A percentile compares a stretch with the other conserved stretches of the same genome.
phyloP scores from a whole-genome alignment of 2,113 vertebrate genomes.

The Opisthocomus hoazin region DNA sequence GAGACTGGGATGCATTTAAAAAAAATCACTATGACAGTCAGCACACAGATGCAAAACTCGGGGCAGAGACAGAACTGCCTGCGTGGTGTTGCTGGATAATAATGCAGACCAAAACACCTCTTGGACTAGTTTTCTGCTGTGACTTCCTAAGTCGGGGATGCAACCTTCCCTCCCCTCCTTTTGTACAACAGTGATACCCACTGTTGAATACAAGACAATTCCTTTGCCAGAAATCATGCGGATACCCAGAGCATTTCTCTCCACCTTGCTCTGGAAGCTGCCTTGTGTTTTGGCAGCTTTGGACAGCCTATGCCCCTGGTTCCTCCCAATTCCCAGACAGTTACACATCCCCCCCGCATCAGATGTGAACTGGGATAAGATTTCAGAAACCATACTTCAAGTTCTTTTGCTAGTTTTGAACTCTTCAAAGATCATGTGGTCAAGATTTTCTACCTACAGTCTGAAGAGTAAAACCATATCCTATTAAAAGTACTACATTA shows the following conservation, averaged over 20 bases:
- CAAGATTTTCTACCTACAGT: not conserved
- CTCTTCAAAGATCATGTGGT: not conserved
- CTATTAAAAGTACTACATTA: not conserved
- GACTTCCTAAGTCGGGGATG: not conserved
- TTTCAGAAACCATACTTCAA: not conserved
- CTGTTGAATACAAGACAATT: not conserved
- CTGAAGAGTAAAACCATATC: not conserved
- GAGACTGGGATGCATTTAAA: not conserved
- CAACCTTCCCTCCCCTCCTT: not conserved
- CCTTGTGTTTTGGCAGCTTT: not conserved
- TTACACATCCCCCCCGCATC: not conserved
- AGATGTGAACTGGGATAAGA: not conserved
- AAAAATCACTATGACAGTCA: not conserved
- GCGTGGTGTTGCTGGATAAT: not conserved
- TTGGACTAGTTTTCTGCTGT: not conserved
- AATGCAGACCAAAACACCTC: not conserved
- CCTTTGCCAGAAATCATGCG: not conserved
- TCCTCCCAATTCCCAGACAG: not conserved
- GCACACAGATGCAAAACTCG: not conserved
- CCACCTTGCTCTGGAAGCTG: not conserved
- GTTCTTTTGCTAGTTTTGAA: not conserved
- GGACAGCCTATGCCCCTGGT: not conserved
- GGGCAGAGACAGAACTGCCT: not conserved
- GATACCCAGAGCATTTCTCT: not conserved
- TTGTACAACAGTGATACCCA: not conserved